Conservation (phyloP, 1,140 invertebrate genomes). For the Popillia japonica region DNA sequence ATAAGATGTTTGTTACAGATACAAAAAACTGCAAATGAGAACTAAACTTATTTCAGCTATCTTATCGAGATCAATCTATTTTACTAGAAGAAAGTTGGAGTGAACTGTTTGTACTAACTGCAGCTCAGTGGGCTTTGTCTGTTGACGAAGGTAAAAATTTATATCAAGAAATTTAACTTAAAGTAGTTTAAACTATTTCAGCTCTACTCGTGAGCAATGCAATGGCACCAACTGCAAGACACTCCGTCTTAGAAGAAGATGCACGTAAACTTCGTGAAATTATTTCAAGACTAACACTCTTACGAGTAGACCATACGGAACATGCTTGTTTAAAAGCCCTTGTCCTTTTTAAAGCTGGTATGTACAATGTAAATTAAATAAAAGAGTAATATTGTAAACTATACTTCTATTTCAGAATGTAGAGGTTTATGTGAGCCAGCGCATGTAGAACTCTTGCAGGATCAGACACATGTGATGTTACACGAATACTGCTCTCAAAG, state of each 20-base stretch:
- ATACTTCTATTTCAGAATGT: constrained; percentile 65
- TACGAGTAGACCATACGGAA: constrained; percentile 82
- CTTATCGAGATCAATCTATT: constrained; percentile 73
- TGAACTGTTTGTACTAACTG: constrained; percentile 84
- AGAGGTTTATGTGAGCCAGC: constrained; percentile 68
- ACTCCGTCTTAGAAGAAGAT: constrained; percentile 60
- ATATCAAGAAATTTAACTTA: constrained; percentile 9
- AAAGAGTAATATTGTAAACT: background rate
- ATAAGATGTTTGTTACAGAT: background rate
- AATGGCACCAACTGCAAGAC: constrained; percentile 56
- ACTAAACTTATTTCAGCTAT: constrained; percentile 64
- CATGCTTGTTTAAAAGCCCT: constrained; percentile 85
- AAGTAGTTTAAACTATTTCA: constrained; percentile 44
- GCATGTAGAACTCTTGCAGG: constrained; percentile 76
- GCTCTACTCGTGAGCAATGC: constrained; percentile 58
- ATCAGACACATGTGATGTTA: constrained; percentile 79
- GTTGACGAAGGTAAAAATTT: constrained; percentile 72
- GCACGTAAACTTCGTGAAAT: constrained; percentile 63
- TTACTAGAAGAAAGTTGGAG: constrained; percentile 83
- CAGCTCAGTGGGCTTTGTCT: constrained; percentile 80
- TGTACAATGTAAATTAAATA: constrained; percentile 26
- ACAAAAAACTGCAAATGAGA: background rate
- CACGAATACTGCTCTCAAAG: constrained; percentile 69
- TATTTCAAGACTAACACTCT: constrained; percentile 70
- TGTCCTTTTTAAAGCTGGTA: constrained; percentile 83